Conservation (phyloP, 2,888 invertebrate species). For the Chrysotoxum bicinctum region DNA sequence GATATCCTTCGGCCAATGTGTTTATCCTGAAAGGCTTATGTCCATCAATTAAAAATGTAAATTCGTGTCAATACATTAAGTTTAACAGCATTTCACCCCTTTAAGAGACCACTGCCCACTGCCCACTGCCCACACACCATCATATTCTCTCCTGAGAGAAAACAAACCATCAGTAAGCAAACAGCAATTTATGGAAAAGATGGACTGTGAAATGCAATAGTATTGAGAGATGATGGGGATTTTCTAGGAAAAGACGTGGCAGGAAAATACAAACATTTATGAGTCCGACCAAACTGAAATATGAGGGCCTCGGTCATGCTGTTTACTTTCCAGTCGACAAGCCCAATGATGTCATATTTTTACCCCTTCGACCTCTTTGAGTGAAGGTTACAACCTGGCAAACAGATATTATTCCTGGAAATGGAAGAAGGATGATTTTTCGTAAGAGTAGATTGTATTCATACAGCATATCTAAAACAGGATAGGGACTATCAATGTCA, state of each 20-base stretch:
- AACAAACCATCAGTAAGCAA: background rate
- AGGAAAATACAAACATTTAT: constrained; percentile 16
- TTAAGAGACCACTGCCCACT: background rate
- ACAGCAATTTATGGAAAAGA: constrained; percentile 1
- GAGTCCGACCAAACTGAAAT: background rate
- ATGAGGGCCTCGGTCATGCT: background rate
- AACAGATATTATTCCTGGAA: constrained; percentile 2
- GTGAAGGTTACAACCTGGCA: constrained; percentile 1
- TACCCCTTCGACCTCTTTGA: background rate
- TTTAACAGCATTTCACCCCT: background rate
- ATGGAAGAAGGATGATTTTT: background rate
- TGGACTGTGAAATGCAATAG: constrained; percentile 27
- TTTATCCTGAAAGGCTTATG: constrained; percentile 27
- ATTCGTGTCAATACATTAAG: constrained; percentile 8
- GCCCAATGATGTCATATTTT: constrained; percentile 34
- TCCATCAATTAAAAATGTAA: constrained; percentile 37
- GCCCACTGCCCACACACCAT: background rate
- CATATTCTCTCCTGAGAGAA: background rate
- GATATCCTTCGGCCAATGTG: constrained; percentile 1
- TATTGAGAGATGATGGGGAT: background rate
- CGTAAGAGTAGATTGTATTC: background rate
- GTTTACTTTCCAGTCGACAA: constrained; percentile 21
- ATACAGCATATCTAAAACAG: background rate
- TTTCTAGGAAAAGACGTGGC: constrained; percentile 13
- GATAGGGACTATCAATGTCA: background rate